These are phyloP conservation scores for Philotrypesis tridentata DNA, from an alignment of 1,140 invertebrate genomes.

Conservation along the genomic window DNA sequence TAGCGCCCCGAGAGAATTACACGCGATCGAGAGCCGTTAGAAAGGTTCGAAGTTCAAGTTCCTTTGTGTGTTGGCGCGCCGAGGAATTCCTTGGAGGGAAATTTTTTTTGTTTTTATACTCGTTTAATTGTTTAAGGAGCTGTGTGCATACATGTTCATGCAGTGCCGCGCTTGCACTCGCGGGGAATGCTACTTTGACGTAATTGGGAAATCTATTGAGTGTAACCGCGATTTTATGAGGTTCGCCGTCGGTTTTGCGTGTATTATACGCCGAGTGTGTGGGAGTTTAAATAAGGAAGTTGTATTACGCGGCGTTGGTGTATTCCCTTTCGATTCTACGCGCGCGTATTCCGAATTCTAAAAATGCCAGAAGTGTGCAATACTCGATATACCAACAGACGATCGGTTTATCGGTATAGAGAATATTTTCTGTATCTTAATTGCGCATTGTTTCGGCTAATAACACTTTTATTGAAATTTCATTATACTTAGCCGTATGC, in stretches of 20 bases:
- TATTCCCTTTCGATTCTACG: too few species aligned
- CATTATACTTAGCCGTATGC: not conserved
- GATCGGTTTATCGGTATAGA: not conserved
- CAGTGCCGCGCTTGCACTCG: too few species aligned
- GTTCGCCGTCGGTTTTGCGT: too few species aligned
- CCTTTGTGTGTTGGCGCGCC: not conserved
- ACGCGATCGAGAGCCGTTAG: not conserved
- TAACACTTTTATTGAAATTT: not conserved
- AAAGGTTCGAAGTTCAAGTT: slow-evolving; percentile 46
- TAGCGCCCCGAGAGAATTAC: not conserved
- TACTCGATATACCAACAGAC: not conserved
- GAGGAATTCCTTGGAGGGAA: slow-evolving; percentile 6
- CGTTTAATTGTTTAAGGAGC: too few species aligned
- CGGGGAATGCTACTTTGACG: too few species aligned
- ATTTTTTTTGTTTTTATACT: too few species aligned
- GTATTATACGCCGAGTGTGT: too few species aligned
- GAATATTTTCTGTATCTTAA: not conserved
- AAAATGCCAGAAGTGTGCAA: not conserved
- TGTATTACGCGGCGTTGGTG: too few species aligned
- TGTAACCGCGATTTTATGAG: too few species aligned
- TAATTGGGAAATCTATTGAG: too few species aligned
- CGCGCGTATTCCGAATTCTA: not conserved
- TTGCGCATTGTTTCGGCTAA: not conserved
- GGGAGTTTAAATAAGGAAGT: too few species aligned
- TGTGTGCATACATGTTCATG: too few species aligned